A percentile compares a stretch with the other conserved stretches of the same genome.
Conservation (phyloP, 1,140 invertebrate genomes). For the Coboldia fuscipes region DNA sequence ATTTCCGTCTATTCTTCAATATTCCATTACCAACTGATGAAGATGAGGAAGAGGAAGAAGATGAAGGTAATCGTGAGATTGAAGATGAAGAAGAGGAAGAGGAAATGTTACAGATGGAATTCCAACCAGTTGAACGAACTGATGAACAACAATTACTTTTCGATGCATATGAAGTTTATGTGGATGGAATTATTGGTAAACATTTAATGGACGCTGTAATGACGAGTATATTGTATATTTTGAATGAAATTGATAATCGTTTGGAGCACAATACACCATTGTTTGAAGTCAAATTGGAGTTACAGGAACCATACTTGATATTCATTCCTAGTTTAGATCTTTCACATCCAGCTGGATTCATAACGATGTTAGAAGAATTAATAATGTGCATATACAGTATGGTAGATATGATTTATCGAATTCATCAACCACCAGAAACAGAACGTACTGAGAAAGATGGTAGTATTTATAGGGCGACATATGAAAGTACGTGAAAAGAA, state of each 20-base stretch:
- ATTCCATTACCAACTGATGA: constrained; percentile 11
- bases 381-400: constrained; percentile 39
- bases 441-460: background rate
- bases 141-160: constrained; percentile 9
- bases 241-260: constrained; percentile 20
- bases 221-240: constrained; percentile 16
- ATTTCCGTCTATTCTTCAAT: constrained; percentile 30
- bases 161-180: constrained; percentile 32
- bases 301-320: constrained; percentile 35
- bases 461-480: background rate
- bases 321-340: constrained; percentile 38
- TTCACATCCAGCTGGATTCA: constrained; percentile 33
- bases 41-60: background rate
- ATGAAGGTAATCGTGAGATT: background rate
- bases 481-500: background rate
- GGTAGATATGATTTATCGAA: constrained; percentile 10
- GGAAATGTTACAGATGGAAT: constrained; percentile 8
- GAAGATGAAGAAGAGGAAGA: constrained; percentile 10
- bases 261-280: constrained; percentile 21
- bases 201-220: constrained; percentile 28
- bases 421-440: background rate
- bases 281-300: constrained; percentile 37
- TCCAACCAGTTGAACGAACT: constrained; percentile 2
- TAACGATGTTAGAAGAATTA: constrained; percentile 28
- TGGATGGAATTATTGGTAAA: constrained; percentile 38